Conservation (phyloP, 2,888 invertebrate genomes). For the Lasioglossum vierecki region DNA sequence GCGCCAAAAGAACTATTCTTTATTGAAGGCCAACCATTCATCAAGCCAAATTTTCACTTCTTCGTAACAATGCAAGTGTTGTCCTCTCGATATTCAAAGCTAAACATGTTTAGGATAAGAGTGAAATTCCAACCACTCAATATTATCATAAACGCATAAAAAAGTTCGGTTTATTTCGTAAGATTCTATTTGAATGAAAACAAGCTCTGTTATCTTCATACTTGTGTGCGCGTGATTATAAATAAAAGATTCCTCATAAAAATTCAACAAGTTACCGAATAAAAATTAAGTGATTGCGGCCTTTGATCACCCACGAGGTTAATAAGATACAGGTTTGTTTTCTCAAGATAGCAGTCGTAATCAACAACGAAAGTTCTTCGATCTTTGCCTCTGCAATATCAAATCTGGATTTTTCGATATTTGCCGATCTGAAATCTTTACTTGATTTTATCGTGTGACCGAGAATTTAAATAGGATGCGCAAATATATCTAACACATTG, state of each 20-base stretch:
- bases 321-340: conserved; percentile 11
- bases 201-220: not conserved
- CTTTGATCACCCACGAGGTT: not conserved
- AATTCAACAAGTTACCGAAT: not conserved
- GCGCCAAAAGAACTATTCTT: no score
- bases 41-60: no score
- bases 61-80: no score
- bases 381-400: not conserved
- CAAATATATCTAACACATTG: not conserved
- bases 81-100: no score
- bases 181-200: not conserved
- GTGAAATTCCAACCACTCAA: no score
- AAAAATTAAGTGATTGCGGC: not conserved
- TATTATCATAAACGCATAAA: no score
- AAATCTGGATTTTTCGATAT: not conserved
- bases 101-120: no score
- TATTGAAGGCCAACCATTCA: no score
- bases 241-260: not conserved
- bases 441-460: not conserved
- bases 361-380: not conserved
- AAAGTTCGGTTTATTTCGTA: not conserved
- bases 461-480: no score
- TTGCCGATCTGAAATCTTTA: not conserved
- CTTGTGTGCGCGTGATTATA: not conserved
- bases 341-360: not conserved